phyloP scores from a whole-genome alignment of 2,888 invertebrate species.

The Phragmatobia fuliginosa region DNA sequence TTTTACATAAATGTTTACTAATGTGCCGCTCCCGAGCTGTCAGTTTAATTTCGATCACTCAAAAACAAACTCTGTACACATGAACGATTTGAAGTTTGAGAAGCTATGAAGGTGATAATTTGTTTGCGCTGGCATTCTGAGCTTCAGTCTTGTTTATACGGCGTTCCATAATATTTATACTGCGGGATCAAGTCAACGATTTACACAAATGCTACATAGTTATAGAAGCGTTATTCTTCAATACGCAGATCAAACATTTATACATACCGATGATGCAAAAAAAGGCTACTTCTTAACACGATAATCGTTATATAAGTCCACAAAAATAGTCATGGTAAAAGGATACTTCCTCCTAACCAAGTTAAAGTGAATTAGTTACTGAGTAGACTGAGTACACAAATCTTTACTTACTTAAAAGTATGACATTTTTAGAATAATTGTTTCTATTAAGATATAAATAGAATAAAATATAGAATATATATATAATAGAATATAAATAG shows the following conservation, averaged over 20 bases:
- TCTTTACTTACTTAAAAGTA: not conserved
- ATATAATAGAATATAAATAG: too few relatives aligned
- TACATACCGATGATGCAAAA: not conserved
- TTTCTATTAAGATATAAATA: too few relatives aligned
- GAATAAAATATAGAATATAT: too few relatives aligned
- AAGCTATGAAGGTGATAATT: slow-evolving; percentile 69
- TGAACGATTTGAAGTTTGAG: slow-evolving; percentile 68
- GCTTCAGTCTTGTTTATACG: slow-evolving; percentile 60
- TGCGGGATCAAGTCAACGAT: slow-evolving; percentile 67
- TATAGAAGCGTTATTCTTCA: slow-evolving; percentile 54
- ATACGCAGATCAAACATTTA: not conserved
- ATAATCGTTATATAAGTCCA: too few relatives aligned
- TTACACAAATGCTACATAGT: slow-evolving; percentile 59
- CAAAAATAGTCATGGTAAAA: too few relatives aligned
- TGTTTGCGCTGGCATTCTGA: slow-evolving; percentile 66
- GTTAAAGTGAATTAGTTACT: too few relatives aligned
- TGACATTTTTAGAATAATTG: not conserved
- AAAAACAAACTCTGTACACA: slow-evolving; percentile 57
- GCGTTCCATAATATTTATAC: slow-evolving; percentile 75
- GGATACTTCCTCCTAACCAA: too few relatives aligned
- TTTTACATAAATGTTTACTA: not conserved
- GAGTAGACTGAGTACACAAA: too few relatives aligned
- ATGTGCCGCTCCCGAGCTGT: slow-evolving; percentile 12
- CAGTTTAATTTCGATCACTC: slow-evolving; percentile 53
- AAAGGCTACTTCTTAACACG: not conserved